phyloP scores from a whole-genome alignment of 2,888 invertebrate genomes.

The Cerceris rybyensis region DNA sequence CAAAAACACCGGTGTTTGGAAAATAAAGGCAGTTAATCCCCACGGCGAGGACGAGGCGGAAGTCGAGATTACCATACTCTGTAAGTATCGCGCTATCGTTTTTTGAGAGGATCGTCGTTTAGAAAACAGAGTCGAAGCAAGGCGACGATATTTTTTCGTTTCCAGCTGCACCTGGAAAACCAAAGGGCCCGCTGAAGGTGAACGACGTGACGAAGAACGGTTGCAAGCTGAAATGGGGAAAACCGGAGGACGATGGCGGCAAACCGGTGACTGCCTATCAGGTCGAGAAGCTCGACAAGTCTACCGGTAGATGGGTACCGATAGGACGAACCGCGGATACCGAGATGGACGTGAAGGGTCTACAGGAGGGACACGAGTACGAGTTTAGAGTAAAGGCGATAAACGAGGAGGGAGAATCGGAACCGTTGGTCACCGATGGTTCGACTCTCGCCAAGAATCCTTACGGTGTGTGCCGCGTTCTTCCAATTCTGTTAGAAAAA shows the following conservation, averaged over 20 bases:
- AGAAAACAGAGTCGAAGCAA: neutral
- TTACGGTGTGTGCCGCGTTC: constrained; percentile 85
- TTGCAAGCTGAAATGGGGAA: constrained; percentile 95
- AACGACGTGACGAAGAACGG: constrained; percentile 94
- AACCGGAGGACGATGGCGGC: constrained; percentile 97
- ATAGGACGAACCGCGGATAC: constrained; percentile 94
- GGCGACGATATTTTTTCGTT: neutral
- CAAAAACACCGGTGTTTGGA: constrained; percentile 94
- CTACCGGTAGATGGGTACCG: constrained; percentile 96
- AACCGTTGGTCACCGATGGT: constrained; percentile 95
- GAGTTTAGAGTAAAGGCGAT: constrained; percentile 96
- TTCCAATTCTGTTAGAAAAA: neutral
- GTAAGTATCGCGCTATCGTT: constrained; percentile 78
- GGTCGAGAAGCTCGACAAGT: constrained; percentile 96
- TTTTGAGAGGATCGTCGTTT: neutral
- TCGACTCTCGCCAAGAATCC: constrained; percentile 97
- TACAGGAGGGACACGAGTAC: constrained; percentile 96
- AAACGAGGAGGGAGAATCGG: constrained; percentile 97
- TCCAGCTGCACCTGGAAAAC: constrained; percentile 90
- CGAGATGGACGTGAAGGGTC: constrained; percentile 93
- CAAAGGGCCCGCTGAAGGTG: constrained; percentile 94
- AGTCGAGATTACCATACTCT: constrained; percentile 95
- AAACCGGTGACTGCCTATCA: constrained; percentile 96
- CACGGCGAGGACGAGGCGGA: constrained; percentile 96
- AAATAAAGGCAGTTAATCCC: constrained; percentile 94